Conservation (phyloP, 2,113 vertebrate species). For the Actinemys pallida region DNA sequence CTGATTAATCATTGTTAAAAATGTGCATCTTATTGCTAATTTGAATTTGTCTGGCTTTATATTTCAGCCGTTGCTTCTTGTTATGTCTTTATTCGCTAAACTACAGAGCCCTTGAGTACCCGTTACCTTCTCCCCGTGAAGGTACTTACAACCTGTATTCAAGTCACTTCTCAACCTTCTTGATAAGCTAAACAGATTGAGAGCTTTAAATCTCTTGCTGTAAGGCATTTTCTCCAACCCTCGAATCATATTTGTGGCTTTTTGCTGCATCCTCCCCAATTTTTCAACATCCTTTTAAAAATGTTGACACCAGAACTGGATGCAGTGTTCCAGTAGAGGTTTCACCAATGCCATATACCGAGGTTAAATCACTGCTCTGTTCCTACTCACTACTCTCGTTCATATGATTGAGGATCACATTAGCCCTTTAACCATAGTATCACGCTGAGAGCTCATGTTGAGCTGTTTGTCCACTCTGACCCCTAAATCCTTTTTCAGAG, state of each 20-base stretch:
- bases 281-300: neutral
- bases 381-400: neutral
- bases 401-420: neutral
- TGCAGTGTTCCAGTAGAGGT: neutral
- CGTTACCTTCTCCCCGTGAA: neutral
- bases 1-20: neutral
- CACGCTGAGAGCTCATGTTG: neutral
- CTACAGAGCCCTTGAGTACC: neutral
- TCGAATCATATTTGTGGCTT: neutral
- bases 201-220: neutral
- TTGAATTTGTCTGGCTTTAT: neutral
- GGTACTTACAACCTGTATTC: neutral
- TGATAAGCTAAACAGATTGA: neutral
- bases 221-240: neutral
- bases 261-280: neutral
- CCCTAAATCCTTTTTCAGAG: neutral
- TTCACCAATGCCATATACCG: neutral
- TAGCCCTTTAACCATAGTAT: neutral
- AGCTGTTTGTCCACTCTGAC: neutral
- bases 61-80: neutral
- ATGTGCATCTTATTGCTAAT: neutral
- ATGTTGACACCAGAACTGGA: neutral
- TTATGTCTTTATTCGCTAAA: neutral
- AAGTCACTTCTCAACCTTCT: neutral
- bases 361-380: neutral